phyloP scores from a whole-genome alignment of 2,113 vertebrate genomes.

The Odontophorus gujanensis region DNA sequence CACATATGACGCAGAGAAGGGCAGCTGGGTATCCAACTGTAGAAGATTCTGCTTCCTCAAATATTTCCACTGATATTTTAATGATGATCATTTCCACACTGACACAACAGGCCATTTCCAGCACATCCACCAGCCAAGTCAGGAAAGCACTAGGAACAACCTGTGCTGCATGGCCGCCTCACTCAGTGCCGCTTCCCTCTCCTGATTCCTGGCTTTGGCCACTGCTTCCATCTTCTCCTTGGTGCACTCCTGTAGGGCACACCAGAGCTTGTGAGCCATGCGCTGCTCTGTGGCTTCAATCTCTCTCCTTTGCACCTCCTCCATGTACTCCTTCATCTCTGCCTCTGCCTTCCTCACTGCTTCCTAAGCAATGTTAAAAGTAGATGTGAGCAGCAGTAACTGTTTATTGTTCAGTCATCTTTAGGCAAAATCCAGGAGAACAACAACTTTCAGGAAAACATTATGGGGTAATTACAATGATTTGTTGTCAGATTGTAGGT shows the following conservation, averaged over 20 bases:
- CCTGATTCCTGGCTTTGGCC: slow-evolving; percentile 52
- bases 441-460: neutral
- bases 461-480: neutral
- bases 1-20: neutral
- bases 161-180: slow-evolving; percentile 18
- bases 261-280: slow-evolving; percentile 68
- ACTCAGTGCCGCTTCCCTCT: slow-evolving; percentile 8
- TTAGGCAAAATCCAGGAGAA: neutral
- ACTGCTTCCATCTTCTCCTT: slow-evolving; percentile 59
- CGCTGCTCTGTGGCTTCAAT: slow-evolving; percentile 61
- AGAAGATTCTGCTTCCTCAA: neutral
- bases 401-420: neutral
- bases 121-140: neutral
- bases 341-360: slow-evolving; percentile 29
- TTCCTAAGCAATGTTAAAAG: slow-evolving; percentile 53
- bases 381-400: neutral
- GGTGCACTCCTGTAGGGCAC: slow-evolving; percentile 53
- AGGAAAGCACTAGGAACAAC: slow-evolving; percentile 44
- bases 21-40: neutral
- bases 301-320: slow-evolving; percentile 52
- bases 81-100: neutral
- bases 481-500: neutral
- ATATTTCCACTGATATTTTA: neutral
- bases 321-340: slow-evolving; percentile 50
- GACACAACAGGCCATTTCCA: neutral